Evolutionary conservation across 2,888 invertebrate species (phyloP).

Genomic region (Apotomis betuletana): DNA sequence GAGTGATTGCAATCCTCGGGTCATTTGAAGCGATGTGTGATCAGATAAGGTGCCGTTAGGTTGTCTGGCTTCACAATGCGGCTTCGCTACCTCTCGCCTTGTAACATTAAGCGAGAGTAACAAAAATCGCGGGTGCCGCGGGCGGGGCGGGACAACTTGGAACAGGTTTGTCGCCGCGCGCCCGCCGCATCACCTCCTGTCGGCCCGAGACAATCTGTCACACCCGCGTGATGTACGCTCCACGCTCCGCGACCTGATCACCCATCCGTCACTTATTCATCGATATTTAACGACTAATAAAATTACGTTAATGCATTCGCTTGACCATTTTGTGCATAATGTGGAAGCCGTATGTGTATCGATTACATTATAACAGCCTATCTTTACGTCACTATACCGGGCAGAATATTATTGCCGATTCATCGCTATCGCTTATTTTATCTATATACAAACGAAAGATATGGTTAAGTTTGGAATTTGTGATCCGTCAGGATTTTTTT

Average conservation of each 20-base stretch:
- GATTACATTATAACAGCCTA: not conserved
- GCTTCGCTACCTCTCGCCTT: conserved; percentile 20
- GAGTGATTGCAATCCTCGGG: conserved; percentile 64
- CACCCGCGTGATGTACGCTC: conserved; percentile 20
- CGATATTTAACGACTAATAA: conserved; percentile 9
- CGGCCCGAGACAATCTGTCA: conserved; percentile 10
- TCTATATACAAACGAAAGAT: conserved; percentile 24
- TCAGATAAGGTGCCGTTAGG: conserved; percentile 79
- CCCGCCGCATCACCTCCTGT: conserved; percentile 42
- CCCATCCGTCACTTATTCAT: conserved; percentile 4
- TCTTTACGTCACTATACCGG: conserved; percentile 10
- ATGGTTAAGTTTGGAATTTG: conserved; percentile 16
- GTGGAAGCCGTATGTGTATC: not conserved
- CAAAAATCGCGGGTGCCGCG: conserved; percentile 65
- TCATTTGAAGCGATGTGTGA: conserved; percentile 69
- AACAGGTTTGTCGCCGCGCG: conserved; percentile 72
- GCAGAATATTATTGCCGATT: conserved; percentile 19
- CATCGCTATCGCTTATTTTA: conserved; percentile 23
- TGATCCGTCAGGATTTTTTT: not conserved
- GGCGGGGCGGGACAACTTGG: conserved; percentile 54
- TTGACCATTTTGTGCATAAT: not conserved
- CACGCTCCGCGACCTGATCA: too few species aligned
- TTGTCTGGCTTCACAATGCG: conserved; percentile 73
- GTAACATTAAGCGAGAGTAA: conserved; percentile 57
- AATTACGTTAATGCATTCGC: not conserved